Percentiles rank a stretch among this genome's conserved stretches.
phyloP scores from a whole-genome alignment of 2,888 invertebrate genomes.

The Lithosia quadra region DNA sequence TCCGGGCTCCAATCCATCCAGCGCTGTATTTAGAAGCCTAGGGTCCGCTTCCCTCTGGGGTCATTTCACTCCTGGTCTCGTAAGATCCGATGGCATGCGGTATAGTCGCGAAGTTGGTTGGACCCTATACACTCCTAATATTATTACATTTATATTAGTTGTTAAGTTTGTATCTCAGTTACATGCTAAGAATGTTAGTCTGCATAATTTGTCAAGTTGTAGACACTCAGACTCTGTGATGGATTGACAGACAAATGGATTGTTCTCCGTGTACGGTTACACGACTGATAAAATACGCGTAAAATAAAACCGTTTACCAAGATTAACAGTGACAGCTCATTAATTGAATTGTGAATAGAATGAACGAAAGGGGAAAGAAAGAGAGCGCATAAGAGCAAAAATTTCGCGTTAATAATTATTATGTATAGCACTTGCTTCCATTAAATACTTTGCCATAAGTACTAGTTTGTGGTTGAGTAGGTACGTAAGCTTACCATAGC shows the following conservation, averaged over 20 bases:
- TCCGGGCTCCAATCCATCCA: no score
- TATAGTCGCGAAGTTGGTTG: no score
- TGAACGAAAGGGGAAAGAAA: not conserved
- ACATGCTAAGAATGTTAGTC: not conserved
- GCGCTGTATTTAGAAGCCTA: no score
- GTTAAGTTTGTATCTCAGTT: not conserved
- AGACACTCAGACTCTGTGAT: not conserved
- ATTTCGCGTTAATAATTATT: no score
- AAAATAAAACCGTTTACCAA: not conserved
- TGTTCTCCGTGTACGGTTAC: not conserved
- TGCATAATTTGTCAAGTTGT: not conserved
- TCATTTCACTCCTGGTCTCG: no score
- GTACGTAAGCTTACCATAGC: no score
- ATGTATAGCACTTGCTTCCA: no score
- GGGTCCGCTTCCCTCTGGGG: no score
- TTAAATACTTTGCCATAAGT: no score
- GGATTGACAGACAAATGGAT: not conserved
- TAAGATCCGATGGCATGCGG: no score
- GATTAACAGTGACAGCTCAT: slow-evolving; percentile 3
- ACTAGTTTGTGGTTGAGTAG: no score
- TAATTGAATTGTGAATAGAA: slow-evolving; percentile 10
- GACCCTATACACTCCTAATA: no score
- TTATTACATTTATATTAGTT: not conserved
- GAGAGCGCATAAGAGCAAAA: not conserved
- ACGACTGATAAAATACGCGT: not conserved